Evolutionary conservation across 2,113 vertebrate genomes (phyloP), one percentile per base, ranked within the genome.

Genomic region (Climacteris rufus): DNA sequence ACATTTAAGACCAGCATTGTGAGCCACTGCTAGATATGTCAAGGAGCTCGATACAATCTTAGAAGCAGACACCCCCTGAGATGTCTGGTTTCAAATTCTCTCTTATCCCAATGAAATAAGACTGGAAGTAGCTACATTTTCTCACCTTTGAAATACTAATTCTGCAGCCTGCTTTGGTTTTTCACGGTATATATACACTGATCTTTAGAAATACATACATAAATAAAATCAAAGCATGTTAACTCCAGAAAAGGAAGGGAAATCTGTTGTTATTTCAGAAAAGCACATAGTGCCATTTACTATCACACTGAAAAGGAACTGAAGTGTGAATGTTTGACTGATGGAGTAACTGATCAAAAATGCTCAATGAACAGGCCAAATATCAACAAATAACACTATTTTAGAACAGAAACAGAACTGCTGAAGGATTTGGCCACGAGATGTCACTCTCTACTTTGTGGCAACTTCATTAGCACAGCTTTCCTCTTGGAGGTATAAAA

Each of bases 401-500:
- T 18, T 23, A 33, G 39, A 81, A 63, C 15, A 79, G 35, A 47
- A 65, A n/a, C 49, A 53, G 27, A 83, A 60, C 0, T 52, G 33
- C 59, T 82, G 52, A 72, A 24, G 52, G 11, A 57, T 81, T n/a
- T 72, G 78, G 39, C 93, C 95, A 95, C 66, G 7, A 97, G 86
- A 94, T 93, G 95, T 92, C 96, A 93, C 94, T 68, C 80, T 96
- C 79, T 42, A 4, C 85, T 80, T 75, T 13, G 69, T 30, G 57
- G 50, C 39, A 90, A 23, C 30, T 27, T 57, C 33, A 31, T 31
- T 8, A 45, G 15, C 23, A 8, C 20, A 64, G 18, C 30, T 11
- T 72, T 37, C 17, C 25, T 37, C 44, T 40, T 10, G 2, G 18
- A 59, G 20, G 19, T 37, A 9, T 10, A 42, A 56, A 42, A 69